These are phyloP conservation scores for Coremacera marginata DNA, from an alignment of 2,888 invertebrate genomes.

Conservation along the genomic window DNA sequence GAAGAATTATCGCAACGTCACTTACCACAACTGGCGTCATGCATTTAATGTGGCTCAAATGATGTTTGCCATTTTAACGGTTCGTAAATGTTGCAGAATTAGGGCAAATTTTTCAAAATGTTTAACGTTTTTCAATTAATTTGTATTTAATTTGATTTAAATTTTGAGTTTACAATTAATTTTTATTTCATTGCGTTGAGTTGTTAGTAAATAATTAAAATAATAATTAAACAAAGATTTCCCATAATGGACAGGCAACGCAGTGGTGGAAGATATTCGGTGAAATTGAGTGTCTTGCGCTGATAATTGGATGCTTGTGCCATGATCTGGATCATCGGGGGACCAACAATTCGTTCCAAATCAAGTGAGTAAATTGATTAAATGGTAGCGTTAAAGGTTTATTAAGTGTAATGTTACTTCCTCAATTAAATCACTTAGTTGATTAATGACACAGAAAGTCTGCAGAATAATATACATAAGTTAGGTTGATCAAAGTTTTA, in stretches of 20 bases:
- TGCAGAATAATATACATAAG: too few species aligned
- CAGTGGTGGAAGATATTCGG: slow-evolving; percentile 95
- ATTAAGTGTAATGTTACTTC: background rate
- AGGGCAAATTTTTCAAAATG: background rate
- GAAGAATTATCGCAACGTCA: slow-evolving; percentile 94
- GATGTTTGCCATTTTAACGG: slow-evolving; percentile 95
- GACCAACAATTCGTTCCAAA: slow-evolving; percentile 97
- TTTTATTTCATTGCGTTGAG: slow-evolving; percentile 22
- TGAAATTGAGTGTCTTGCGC: slow-evolving; percentile 89
- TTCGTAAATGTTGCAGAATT: slow-evolving; percentile 70
- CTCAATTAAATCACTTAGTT: too few species aligned
- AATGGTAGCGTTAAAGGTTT: background rate
- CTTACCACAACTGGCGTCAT: slow-evolving; percentile 97
- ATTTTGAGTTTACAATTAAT: background rate
- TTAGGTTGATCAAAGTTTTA: too few species aligned
- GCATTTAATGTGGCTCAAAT: slow-evolving; percentile 97
- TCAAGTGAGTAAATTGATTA: slow-evolving; percentile 80
- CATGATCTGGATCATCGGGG: slow-evolving; percentile 97
- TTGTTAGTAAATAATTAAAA: slow-evolving; percentile 38
- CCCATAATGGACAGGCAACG: slow-evolving; percentile 75
- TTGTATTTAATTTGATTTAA: slow-evolving; percentile 28
- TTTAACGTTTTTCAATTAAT: background rate
- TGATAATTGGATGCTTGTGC: slow-evolving; percentile 93
- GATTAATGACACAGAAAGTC: too few species aligned
- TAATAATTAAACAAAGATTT: slow-evolving; percentile 48